Evolutionary conservation across 2,888 invertebrate species (phyloP).

Genomic region (Serripes groenlandicus): DNA sequence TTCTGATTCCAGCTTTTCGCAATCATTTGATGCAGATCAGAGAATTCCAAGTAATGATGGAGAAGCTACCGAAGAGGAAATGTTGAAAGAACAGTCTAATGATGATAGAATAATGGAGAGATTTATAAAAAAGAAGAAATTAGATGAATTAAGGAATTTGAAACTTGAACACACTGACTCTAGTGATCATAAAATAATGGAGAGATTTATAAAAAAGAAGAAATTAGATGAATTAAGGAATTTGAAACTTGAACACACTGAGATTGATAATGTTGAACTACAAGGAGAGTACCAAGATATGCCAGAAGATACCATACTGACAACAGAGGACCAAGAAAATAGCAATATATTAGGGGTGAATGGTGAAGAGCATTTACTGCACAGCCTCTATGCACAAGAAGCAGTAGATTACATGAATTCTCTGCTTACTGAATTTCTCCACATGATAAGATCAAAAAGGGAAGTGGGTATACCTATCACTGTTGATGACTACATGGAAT

Average conservation of each 20-base stretch:
- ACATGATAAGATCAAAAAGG: conserved; percentile 19
- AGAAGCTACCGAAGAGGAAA: not conserved
- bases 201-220: conserved; percentile 46
- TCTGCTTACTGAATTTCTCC: conserved; percentile 35
- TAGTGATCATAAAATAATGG: not conserved
- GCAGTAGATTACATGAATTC: conserved; percentile 29
- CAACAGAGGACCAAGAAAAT: not conserved
- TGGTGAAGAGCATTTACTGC: not conserved
- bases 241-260: conserved; percentile 12
- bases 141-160: conserved; percentile 39
- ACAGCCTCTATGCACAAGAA: not conserved
- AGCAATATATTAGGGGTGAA: too few relatives aligned
- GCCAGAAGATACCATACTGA: not conserved
- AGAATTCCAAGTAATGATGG: not conserved
- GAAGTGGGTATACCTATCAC: conserved; percentile 18
- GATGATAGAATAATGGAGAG: conserved; percentile 9
- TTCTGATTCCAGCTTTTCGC: not conserved
- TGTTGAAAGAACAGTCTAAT: not conserved
- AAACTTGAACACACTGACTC: conserved; percentile 12
- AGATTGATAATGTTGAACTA: not conserved
- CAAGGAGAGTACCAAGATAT: too few relatives aligned
- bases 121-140: conserved; percentile 41
- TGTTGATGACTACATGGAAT: conserved; percentile 40
- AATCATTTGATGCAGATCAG: not conserved
- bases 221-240: conserved; percentile 44